Evolutionary conservation across 2,113 vertebrate genomes (phyloP), one percentile per base, ranked within the genome.

Genomic region (Daubentonia madagascariensis): DNA sequence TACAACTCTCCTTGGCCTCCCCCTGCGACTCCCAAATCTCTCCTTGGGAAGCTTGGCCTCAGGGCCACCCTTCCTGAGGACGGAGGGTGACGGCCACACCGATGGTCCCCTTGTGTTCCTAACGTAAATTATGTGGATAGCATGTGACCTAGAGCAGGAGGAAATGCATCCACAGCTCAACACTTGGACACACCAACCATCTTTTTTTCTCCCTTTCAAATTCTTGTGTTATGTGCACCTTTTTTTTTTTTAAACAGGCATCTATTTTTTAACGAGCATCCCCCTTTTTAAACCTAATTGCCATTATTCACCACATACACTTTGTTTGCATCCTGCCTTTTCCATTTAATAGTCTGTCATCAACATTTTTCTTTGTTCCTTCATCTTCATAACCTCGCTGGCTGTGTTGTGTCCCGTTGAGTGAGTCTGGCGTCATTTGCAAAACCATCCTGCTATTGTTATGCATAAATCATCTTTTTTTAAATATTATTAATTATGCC

Each of bases 81-180:
- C 1, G n/a, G 48, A 30, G 59, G 22, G 13, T 1, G 4, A 32
- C 48, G 65, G 35, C 30, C 35, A 76, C 59, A 1, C 18, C n/a
- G n/a, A 40, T 22, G n/a, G 83, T 45, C 54, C 57, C 54, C 63
- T n/a, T 23, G 43, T 68, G 32, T 75, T 81, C 43, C 28, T 73
- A 5, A 45, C 32, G n/a, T 75, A 16, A 63, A 48, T 5, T 13
- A 10, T n/a, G 40, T 57, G 12, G 48, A 16, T 50, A 52, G 11
- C 76, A 11, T 10, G 6, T 91, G 89, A 61, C 37, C 23, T 30
- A n/a, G 75, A 90, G 88, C 59, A 73, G 68, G 45, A 78, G 85
- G 43, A 43, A n/a, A 7, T 2, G 11, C 18, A 3, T 18, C 57
- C n/a, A 9, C 50, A 6, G 0, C 3, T 37, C n/a, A 1, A 37